Evolutionary conservation across 2,888 invertebrate genomes (phyloP).

Genomic region (Hirtodrosophila confusa): DNA sequence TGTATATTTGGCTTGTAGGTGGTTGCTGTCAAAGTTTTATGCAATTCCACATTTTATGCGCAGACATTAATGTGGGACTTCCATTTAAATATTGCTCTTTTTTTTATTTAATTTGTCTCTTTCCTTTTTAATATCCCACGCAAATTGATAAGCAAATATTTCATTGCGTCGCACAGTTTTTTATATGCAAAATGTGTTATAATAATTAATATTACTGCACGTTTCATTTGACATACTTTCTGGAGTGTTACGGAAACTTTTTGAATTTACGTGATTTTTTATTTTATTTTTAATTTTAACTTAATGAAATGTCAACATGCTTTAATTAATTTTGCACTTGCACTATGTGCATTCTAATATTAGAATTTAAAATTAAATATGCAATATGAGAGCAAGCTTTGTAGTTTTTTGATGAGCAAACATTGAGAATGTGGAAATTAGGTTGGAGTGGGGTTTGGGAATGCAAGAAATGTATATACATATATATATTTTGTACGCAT

Average conservation of each 20-base stretch:
- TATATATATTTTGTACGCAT: not conserved
- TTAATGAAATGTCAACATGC: too few species aligned
- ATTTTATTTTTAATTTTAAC: not conserved
- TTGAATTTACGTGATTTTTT: not conserved
- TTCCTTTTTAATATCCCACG: conserved; percentile 9
- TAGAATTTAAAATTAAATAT: too few species aligned
- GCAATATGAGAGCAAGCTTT: too few species aligned
- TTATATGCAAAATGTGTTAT: not conserved
- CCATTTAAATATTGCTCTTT: conserved; percentile 14
- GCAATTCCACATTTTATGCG: conserved; percentile 41
- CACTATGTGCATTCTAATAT: too few species aligned
- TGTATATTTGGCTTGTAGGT: conserved; percentile 4
- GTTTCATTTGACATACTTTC: not conserved
- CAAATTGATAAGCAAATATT: conserved; percentile 42
- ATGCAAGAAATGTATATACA: conserved; percentile 6
- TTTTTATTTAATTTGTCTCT: not conserved
- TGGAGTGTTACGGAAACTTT: not conserved
- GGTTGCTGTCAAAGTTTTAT: conserved; percentile 54
- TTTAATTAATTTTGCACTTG: too few species aligned
- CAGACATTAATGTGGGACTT: conserved; percentile 24
- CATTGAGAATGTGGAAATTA: too few species aligned
- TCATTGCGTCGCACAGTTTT: not conserved
- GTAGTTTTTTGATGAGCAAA: too few species aligned
- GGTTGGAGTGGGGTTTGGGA: not conserved
- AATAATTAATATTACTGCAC: not conserved